These are phyloP conservation scores for Pipistrellus pygmaeus DNA, from an alignment of 2,797 vertebrate genomes.

Conservation along the genomic window DNA sequence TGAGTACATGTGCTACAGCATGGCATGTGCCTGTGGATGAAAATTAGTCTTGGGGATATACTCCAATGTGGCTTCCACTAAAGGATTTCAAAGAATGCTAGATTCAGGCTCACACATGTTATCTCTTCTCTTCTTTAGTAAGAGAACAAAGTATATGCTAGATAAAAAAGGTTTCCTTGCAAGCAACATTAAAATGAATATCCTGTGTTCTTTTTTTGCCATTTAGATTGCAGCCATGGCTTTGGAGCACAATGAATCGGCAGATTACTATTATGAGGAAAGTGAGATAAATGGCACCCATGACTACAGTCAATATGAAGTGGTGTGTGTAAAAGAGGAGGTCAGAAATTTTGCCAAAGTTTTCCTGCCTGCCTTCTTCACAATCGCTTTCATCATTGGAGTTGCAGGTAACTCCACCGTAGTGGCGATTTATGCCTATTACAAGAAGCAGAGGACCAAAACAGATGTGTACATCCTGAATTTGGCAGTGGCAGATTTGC, in stretches of 20 bases:
- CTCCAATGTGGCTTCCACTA: neutral
- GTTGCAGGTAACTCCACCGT: slow-evolving; percentile 94
- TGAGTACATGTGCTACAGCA: neutral
- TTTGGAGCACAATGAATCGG: slow-evolving; percentile 82
- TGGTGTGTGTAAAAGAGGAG: slow-evolving; percentile 92
- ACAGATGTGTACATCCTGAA: slow-evolving; percentile 95
- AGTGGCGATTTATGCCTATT: slow-evolving; percentile 92
- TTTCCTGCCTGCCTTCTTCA: slow-evolving; percentile 94
- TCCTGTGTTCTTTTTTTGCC: slow-evolving; percentile 9
- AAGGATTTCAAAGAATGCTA: neutral
- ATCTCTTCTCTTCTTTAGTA: neutral
- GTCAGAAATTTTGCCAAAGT: slow-evolving; percentile 92
- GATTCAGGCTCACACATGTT: neutral
- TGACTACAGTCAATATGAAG: slow-evolving; percentile 89
- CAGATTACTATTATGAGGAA: slow-evolving; percentile 85
- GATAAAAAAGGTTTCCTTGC: neutral
- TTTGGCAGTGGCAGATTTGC: slow-evolving; percentile 93
- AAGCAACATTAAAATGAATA: neutral
- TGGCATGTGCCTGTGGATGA: no score
- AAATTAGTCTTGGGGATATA: neutral
- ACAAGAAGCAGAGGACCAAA: slow-evolving; percentile 92
- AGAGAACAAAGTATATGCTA: neutral
- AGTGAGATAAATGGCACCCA: slow-evolving; percentile 74
- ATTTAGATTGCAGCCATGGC: slow-evolving; percentile 75
- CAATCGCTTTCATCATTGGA: slow-evolving; percentile 91